Evolutionary conservation across 2,113 vertebrate genomes (phyloP), one percentile per base, ranked within the genome.

Genomic region (Lycaon pictus): DNA sequence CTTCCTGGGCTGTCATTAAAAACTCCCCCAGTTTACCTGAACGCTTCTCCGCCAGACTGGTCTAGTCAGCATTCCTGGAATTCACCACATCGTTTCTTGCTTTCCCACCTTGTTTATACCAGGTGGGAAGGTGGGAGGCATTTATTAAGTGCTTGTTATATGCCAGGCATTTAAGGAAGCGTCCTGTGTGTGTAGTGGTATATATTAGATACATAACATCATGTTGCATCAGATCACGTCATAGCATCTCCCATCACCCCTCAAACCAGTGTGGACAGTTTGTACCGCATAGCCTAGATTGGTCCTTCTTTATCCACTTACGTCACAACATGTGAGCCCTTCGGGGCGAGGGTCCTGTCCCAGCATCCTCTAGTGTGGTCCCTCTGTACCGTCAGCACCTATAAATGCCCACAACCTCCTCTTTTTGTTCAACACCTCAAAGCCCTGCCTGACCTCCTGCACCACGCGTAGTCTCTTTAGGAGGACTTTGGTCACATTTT

Each of bases 41-140:
- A 58, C 10, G 8, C 35, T 87, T 88, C 43, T 94, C 60, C 48
- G 60, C 83, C 53, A 35, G 94, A 96, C 90, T 92, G 63, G 95
- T 89, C 79, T 96, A 87, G 90, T 29, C 92, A 76, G 76, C 97
- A 92, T 98, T 97, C 93, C 92, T 97, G 84, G 95, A 86, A 95
- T 97, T 94, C 72, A 63, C 80, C 23, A 81, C 96, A 65, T 92
- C 92, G 80, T 92, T 97, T 81, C 92, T 94, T 74, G 65, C 48
- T 88, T 79, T 94, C 63, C 77, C 53, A 53, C 29, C 56, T 86
- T 91, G 95, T 96, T 96, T 91, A 80, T 53, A 65, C 53, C 35
- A 7, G 51, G 43, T 43, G 43, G 43, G 7, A 43, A 43, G 43
- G 11, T 90, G 37, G 9, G n/a, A 69, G 81, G n/a, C 16, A 19